Conservation (phyloP, 1,140 invertebrate species). For the Caenorhabditis tropicalis region DNA sequence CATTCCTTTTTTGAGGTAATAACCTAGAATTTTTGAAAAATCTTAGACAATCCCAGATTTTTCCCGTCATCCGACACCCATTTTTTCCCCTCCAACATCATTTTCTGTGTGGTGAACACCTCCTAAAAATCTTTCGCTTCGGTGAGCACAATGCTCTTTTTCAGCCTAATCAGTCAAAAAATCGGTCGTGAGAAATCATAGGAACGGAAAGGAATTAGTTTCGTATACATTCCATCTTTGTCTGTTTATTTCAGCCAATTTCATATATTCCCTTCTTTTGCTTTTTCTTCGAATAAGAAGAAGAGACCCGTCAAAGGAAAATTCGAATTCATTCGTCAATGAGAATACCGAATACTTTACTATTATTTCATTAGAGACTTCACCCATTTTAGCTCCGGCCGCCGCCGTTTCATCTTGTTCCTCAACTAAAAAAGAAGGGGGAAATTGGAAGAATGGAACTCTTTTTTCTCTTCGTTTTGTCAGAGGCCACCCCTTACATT, state of each 20-base stretch:
- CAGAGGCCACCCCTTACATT: not conserved
- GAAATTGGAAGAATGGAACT: constrained; percentile 10
- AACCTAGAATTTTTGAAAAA: too few species aligned
- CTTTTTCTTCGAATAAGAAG: not conserved
- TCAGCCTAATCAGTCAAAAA: not conserved
- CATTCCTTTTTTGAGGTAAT: too few species aligned
- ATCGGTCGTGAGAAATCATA: not conserved
- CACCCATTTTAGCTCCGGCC: too few species aligned
- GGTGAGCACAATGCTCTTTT: not conserved
- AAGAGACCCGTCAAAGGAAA: not conserved
- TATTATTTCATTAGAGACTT: constrained; percentile 4
- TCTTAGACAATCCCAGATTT: too few species aligned
- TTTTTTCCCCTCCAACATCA: too few species aligned
- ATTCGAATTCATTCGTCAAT: not conserved
- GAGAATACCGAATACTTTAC: not conserved
- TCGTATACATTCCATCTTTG: not conserved
- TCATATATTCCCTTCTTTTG: not conserved
- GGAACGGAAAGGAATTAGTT: not conserved
- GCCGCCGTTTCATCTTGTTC: not conserved
- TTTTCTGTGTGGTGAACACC: not conserved
- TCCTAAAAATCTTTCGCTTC: not conserved
- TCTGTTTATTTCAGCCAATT: not conserved
- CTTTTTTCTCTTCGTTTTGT: not conserved
- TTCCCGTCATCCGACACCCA: not conserved
- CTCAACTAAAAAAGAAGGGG: not conserved